Conservation (phyloP, 2,113 vertebrate genomes). For the Lamprologus ornatipinnis region DNA sequence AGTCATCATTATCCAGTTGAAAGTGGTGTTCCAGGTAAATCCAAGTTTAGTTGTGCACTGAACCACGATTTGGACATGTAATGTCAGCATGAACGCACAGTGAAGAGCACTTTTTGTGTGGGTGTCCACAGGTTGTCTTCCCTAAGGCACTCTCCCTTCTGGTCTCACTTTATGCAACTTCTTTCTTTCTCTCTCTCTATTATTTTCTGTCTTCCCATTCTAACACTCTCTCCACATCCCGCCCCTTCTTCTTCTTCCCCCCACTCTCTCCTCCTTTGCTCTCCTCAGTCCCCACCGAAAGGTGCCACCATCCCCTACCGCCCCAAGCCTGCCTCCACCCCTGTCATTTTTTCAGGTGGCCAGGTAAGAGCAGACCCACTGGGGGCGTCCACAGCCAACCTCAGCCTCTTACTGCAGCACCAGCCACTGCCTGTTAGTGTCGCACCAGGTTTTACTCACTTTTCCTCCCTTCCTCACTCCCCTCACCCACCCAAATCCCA, state of each 20-base stretch:
- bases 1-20: slow-evolving; percentile 65
- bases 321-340: slow-evolving; percentile 99
- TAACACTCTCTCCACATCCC: slow-evolving; percentile 59
- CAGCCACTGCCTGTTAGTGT: slow-evolving; percentile 99
- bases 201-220: slow-evolving; percentile 16
- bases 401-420: slow-evolving; percentile 99
- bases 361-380: slow-evolving; percentile 99
- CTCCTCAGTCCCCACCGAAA: slow-evolving; percentile 98
- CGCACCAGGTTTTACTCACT: slow-evolving; percentile 90
- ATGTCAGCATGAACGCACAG: slow-evolving; percentile 58
- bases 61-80: slow-evolving; percentile 30
- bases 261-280: slow-evolving; percentile 84
- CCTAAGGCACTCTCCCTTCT: slow-evolving; percentile 53
- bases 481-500: slow-evolving; percentile 7
- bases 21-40: slow-evolving; percentile 56
- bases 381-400: slow-evolving; percentile 99
- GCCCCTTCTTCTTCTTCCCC: slow-evolving; percentile 13
- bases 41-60: slow-evolving; percentile 30
- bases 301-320: slow-evolving; percentile 99
- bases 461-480: slow-evolving; percentile 71
- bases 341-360: slow-evolving; percentile 99
- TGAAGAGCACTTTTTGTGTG: slow-evolving; percentile 55
- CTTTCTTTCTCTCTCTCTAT: slow-evolving; percentile 23
- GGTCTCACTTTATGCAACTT: slow-evolving; percentile 50
- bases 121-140: slow-evolving; percentile 48